Base-by-base conservation (phyloP, 1,140 invertebrate species). In the Dermatophagoides farinae region DNA sequence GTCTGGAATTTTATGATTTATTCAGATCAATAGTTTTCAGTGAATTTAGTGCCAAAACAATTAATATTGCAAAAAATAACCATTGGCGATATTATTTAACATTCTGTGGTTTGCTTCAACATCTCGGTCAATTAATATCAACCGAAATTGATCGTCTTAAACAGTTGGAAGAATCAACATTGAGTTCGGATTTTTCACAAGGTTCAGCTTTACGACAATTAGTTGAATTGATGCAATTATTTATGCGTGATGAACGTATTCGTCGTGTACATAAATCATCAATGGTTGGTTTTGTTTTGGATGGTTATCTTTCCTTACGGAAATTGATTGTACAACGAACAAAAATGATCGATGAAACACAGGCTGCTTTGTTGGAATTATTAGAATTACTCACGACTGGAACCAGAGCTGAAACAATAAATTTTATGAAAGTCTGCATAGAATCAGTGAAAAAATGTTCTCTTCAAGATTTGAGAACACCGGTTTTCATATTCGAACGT, bases 341-440 rank as follows among this genome's bases (percentile, higher is more conserved):
- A 0, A 80, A 92, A 61, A 77, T 93, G 25, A 90, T 96, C 47
- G 91, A 97, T 72, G 90, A 96, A 70, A 92, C 92, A 1, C 91
- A 97, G 73, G 89, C 96, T 69, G 92, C 91, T 69, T 73, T 97
- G 12, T 74, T 97, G 0, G 89, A 92, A 70, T 76, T 96, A 61
- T 74, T 97, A 5, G 93, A 97, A 74, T 89, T 95, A 71, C 91
- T 97, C 81, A 97, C 92, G 1, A 87, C 85, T 39, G 86, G 89
- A 9, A 97, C 89, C 0, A 89, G 96, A 74, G 82, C 86, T 51
- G 92, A 97, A 73, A 96, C 90, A 0, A 86, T 88, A 66, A 86
- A 89, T 55, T 97, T 97, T 68, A 97, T 97, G 90, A 80, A 87
- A 10, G 86, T 97, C 22, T 95, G 93, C 69, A 87, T 97, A 5